Conservation (phyloP, 2,888 invertebrate species). For the Gandaritis pyraliata region DNA sequence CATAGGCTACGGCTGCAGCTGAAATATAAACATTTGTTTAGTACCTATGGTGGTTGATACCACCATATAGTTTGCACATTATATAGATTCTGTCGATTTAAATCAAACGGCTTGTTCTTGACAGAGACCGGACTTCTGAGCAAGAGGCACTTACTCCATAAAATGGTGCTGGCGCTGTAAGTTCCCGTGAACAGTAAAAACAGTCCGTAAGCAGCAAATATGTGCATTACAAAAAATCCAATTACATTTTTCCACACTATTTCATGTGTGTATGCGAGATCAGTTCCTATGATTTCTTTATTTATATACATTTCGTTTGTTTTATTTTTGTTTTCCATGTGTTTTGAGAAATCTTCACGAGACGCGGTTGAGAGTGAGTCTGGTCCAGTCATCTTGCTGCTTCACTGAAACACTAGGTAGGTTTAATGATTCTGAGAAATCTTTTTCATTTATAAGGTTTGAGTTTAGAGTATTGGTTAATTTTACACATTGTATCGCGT, state of each 20-base stretch:
- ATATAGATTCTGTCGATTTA: not conserved
- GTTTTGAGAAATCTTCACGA: not conserved
- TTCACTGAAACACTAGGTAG: not conserved
- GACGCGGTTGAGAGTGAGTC: not conserved
- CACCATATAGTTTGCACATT: no score
- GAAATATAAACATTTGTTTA: not conserved
- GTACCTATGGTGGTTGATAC: no score
- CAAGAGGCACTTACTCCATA: slow-evolving; percentile 3
- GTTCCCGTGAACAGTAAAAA: not conserved
- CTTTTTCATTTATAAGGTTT: not conserved
- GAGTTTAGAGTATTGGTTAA: not conserved
- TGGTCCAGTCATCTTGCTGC: slow-evolving; percentile 1
- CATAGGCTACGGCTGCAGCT: not conserved
- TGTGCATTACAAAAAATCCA: not conserved
- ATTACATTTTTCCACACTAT: slow-evolving; percentile 1
- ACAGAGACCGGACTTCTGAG: no score
- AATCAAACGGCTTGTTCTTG: no score
- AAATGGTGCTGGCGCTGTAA: not conserved
- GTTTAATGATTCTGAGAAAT: not conserved
- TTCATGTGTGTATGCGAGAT: not conserved
- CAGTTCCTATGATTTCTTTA: slow-evolving; percentile 1
- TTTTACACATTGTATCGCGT: not conserved
- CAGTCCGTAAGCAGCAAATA: not conserved
- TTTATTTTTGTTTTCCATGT: not conserved
- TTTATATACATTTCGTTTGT: not conserved